Conservation (phyloP, 2,888 invertebrate species). For the Hypselothyrea guttata region DNA sequence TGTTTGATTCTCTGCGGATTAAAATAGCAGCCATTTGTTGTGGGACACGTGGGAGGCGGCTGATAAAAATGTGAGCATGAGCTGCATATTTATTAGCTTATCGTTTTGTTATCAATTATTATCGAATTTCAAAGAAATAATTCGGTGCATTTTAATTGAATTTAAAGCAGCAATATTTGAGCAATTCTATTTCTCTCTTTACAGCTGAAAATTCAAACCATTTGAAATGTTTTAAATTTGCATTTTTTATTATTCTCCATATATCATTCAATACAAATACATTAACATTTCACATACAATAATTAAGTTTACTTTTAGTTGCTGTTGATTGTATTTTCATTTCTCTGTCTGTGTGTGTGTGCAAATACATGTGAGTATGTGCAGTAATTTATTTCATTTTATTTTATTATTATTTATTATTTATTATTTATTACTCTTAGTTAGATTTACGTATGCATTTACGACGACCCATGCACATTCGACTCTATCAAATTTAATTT, state of each 20-base stretch:
- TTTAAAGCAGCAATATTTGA: too few species aligned
- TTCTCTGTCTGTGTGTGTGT: conserved; percentile 36
- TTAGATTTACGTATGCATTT: conserved; percentile 29
- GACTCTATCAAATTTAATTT: conserved; percentile 32
- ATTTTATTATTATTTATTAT: conserved; percentile 7
- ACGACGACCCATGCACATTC: conserved; percentile 3
- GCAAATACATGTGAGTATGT: conserved; percentile 44
- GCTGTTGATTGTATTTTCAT: conserved; percentile 64
- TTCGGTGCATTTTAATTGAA: neutral
- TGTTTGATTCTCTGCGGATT: conserved; percentile 1
- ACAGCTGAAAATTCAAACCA: too few species aligned
- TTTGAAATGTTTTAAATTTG: neutral
- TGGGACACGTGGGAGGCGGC: neutral
- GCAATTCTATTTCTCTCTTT: too few species aligned
- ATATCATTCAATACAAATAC: conserved; percentile 73
- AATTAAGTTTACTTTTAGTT: conserved; percentile 66
- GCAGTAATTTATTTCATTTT: conserved; percentile 18
- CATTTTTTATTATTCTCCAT: conserved; percentile 52
- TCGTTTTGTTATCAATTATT: conserved; percentile 8
- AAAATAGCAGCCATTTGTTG: neutral
- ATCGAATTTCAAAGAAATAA: too few species aligned
- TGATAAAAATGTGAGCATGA: conserved; percentile 20
- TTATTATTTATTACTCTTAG: too few species aligned
- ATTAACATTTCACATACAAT: conserved; percentile 76
- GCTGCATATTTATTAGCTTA: conserved; percentile 9